A percentile compares a stretch with the other conserved stretches of the same genome.
phyloP scores from a whole-genome alignment of 2,113 vertebrate species.

The Muntiacus reevesi region DNA sequence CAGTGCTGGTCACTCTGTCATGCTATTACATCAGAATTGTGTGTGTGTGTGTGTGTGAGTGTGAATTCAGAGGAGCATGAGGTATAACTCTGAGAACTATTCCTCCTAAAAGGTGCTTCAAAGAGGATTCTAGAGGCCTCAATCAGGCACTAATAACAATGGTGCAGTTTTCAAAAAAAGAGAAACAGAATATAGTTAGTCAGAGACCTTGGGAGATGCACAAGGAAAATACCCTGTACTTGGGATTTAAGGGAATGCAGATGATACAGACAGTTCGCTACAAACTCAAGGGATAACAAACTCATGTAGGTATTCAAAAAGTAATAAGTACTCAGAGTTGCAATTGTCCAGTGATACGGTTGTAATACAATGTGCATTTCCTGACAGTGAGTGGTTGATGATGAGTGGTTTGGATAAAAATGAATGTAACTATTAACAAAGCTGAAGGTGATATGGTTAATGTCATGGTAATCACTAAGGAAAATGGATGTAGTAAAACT shows the following conservation, averaged over 20 bases:
- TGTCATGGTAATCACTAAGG: neutral
- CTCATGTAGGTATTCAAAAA: neutral
- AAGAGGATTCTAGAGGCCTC: neutral
- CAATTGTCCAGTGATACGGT: neutral
- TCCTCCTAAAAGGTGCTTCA: neutral
- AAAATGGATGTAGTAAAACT: neutral
- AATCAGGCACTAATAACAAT: neutral
- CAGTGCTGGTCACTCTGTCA: neutral
- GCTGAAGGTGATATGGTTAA: neutral
- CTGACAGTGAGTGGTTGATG: neutral
- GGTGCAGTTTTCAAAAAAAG: neutral
- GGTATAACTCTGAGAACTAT: neutral
- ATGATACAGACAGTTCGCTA: neutral
- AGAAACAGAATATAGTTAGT: neutral
- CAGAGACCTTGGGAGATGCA: neutral
- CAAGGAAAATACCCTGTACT: neutral
- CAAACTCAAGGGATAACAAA: neutral
- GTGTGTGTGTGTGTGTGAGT: neutral
- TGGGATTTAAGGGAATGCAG: neutral
- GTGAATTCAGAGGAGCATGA: neutral
- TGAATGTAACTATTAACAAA: neutral
- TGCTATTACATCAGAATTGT: neutral
- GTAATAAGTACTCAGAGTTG: neutral
- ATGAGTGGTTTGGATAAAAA: neutral
- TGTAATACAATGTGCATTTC: neutral